These are phyloP conservation scores for Serripes groenlandicus DNA, from an alignment of 2,888 invertebrate genomes.

Conservation along the genomic window DNA sequence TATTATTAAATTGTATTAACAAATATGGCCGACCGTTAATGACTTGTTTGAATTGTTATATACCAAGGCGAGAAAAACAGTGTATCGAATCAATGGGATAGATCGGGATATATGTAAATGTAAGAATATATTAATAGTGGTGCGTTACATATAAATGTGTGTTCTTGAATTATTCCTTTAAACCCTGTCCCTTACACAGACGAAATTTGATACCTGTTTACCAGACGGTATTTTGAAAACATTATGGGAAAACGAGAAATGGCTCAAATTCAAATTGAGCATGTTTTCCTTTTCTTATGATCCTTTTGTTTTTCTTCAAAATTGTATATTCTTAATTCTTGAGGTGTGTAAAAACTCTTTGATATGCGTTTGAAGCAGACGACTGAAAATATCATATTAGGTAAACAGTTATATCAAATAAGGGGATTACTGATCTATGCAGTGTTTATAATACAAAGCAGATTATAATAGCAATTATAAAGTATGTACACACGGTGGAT, in stretches of 20 bases:
- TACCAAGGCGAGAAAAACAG: neutral
- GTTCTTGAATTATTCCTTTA: conserved; percentile 3
- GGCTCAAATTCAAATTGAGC: no score
- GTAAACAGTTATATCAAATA: no score
- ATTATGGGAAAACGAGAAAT: no score
- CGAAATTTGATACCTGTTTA: no score
- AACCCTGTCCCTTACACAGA: no score
- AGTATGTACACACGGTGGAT: neutral
- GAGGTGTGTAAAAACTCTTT: no score
- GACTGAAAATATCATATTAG: no score
- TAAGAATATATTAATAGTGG: neutral
- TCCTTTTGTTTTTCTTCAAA: no score
- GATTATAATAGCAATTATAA: neutral
- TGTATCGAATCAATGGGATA: conserved; percentile 5
- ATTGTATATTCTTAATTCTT: no score
- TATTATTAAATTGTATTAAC: conserved; percentile 21
- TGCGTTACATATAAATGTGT: conserved; percentile 9
- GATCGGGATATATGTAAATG: neutral
- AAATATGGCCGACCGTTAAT: neutral
- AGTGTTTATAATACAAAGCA: neutral
- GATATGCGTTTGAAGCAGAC: no score
- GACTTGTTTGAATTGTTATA: conserved; percentile 12
- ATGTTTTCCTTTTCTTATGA: no score
- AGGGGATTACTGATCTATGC: neutral
- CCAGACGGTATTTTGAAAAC: no score